Evolutionary conservation across 2,797 vertebrate species (phyloP), one percentile per base, ranked within the genome.

Genomic region (Trichosurus vulpecula): DNA sequence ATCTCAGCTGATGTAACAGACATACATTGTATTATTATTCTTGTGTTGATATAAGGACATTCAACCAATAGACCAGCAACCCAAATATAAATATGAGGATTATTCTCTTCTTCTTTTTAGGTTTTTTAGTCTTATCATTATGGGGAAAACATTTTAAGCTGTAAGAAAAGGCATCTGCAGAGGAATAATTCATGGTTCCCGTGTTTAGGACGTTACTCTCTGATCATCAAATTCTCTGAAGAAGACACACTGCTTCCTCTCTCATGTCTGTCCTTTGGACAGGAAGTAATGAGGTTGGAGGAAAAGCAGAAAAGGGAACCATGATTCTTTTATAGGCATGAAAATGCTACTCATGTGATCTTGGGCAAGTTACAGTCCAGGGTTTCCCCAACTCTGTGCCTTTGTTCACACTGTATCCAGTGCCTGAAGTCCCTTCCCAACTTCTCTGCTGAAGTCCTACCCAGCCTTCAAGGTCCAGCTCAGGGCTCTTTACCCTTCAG

Each of bases 221-320:
- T 96, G 94, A 92, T 95, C 95, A 95, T 95, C 93, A 95, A 95
- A 95, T 95, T 97, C 58, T 41, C 61, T 94, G 66, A 90, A 96
- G 95, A 95, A 96, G 91, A 92, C 58, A 92, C 94, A 51, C 52
- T 91, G 92, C 41, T 97, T 53, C 55, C 96, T 96, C 90, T 97
- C 95, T 96, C 91, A 92, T 97, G 95, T 96, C 93, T 94, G 93
- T 54, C 93, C 94, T 58, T 97, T 94, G 95, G 96, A 90, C 52
- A 96, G 93, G 92, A 96, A 94, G 47, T 91, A 93, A 52, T 89
- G 94, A 92, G 31, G 52, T 90, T 92, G 41, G 53, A 31, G 90
- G 92, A 95, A 96, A 95, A 81, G 52, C 54, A 95, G 81, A 96
- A 95, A 95, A 58, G 94, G 61, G 94, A 95, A 53, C 19, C 90